Conservation (phyloP, 2,888 invertebrate species). For the Brenthis ino region DNA sequence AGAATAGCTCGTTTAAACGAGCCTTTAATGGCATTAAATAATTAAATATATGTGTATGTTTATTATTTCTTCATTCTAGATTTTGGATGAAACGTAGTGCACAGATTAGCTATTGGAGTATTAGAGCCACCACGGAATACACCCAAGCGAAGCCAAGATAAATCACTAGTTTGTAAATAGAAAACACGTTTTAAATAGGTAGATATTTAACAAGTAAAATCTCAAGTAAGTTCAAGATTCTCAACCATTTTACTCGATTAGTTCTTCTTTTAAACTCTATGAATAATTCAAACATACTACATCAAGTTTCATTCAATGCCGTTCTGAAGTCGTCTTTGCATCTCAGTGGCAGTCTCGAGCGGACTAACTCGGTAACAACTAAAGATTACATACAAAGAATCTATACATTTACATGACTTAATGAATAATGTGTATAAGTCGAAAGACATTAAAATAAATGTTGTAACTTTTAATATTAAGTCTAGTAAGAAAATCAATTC, state of each 20-base stretch:
- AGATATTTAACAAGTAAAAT: constrained; percentile 24
- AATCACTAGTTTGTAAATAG: neutral
- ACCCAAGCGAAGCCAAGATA: too few species aligned
- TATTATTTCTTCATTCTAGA: too few species aligned
- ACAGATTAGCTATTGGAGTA: too few species aligned
- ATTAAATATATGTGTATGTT: too few species aligned
- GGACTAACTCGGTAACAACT: constrained; percentile 25
- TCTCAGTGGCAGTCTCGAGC: constrained; percentile 19
- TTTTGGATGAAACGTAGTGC: too few species aligned
- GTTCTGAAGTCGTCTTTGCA: constrained; percentile 33
- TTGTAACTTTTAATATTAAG: too few species aligned
- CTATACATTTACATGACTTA: neutral
- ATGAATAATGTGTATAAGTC: neutral
- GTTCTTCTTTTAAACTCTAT: constrained; percentile 38
- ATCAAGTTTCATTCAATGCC: constrained; percentile 34
- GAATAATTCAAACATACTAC: constrained; percentile 38
- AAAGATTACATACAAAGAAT: constrained; percentile 17
- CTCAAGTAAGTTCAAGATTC: constrained; percentile 31
- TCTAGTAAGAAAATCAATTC: too few species aligned
- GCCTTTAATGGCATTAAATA: too few species aligned
- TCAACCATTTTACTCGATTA: constrained; percentile 38
- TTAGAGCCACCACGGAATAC: too few species aligned
- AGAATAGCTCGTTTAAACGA: too few species aligned
- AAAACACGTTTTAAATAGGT: constrained; percentile 1
- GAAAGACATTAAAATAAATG: too few species aligned